A percentile compares a stretch with the other conserved stretches of the same genome.
phyloP scores from a whole-genome alignment of 2,888 invertebrate species.

The Fragum whitleyi region DNA sequence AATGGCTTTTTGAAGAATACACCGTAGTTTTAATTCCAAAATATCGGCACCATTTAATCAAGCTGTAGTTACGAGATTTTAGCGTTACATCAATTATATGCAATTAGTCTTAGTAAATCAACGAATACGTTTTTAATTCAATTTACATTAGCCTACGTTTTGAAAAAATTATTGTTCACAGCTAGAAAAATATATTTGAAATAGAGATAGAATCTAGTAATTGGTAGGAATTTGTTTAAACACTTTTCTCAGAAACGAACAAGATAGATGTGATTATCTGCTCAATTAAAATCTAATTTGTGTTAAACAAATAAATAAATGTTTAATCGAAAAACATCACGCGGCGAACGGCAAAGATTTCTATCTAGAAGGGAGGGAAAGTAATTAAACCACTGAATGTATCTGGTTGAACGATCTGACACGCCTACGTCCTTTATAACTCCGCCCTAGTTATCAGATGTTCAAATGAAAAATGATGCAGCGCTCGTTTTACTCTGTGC shows the following conservation, averaged over 20 bases:
- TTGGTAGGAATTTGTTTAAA: not conserved
- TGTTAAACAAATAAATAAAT: constrained; percentile 42
- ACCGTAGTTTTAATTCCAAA: too few species aligned
- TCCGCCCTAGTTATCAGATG: constrained; percentile 39
- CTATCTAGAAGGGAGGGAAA: constrained; percentile 21
- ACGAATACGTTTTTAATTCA: too few species aligned
- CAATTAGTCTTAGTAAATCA: too few species aligned
- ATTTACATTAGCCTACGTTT: too few species aligned
- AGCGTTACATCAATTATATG: too few species aligned
- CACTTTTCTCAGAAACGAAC: constrained; percentile 11
- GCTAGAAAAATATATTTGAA: not conserved
- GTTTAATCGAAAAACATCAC: constrained; percentile 29
- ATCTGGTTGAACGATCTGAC: constrained; percentile 34
- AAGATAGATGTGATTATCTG: constrained; percentile 33
- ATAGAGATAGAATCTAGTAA: constrained; percentile 4
- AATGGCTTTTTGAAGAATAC: too few species aligned
- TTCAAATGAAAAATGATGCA: constrained; percentile 34
- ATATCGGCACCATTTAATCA: too few species aligned
- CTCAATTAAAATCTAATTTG: constrained; percentile 47
- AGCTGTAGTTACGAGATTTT: too few species aligned
- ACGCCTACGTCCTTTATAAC: constrained; percentile 34
- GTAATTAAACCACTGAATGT: not conserved
- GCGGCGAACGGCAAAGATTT: constrained; percentile 11
- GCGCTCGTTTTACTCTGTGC: not conserved
- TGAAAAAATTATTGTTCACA: not conserved